phyloP scores from a whole-genome alignment of 2,797 vertebrate species.

The Phylloscopus collybita region DNA sequence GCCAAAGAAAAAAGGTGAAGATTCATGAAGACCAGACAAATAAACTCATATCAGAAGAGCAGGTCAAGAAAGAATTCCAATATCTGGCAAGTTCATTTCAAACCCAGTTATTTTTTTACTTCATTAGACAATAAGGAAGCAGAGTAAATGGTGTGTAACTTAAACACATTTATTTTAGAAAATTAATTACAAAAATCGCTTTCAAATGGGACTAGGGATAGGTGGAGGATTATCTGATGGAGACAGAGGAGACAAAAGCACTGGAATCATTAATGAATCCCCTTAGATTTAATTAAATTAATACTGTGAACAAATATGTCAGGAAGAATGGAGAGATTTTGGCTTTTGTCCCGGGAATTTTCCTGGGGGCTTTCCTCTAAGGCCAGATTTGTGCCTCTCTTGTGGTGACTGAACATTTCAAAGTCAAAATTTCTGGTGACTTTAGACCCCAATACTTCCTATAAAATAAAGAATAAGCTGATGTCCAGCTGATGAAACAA shows the following conservation, averaged over 20 bases:
- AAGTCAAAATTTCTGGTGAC: neutral
- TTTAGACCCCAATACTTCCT: neutral
- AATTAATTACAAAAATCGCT: neutral
- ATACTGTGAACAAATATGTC: neutral
- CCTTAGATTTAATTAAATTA: constrained; percentile 11
- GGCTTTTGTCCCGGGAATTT: neutral
- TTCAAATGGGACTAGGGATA: neutral
- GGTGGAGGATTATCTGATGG: neutral
- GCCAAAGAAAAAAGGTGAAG: neutral
- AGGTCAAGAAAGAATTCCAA: neutral
- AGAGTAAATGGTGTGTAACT: neutral
- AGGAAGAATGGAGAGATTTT: neutral
- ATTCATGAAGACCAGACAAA: neutral
- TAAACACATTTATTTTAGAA: neutral
- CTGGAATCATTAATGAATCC: neutral
- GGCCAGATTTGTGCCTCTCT: neutral
- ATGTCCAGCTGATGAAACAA: neutral
- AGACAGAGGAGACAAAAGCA: neutral
- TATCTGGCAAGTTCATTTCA: neutral
- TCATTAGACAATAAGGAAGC: neutral
- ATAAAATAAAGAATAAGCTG: neutral
- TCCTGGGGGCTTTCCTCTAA: neutral
- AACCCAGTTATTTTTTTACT: neutral
- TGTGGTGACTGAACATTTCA: neutral
- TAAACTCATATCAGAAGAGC: neutral